Evolutionary conservation across 2,888 invertebrate species (phyloP), one percentile per base, ranked within the genome.

Genomic region (Heliconius ismenius): DNA sequence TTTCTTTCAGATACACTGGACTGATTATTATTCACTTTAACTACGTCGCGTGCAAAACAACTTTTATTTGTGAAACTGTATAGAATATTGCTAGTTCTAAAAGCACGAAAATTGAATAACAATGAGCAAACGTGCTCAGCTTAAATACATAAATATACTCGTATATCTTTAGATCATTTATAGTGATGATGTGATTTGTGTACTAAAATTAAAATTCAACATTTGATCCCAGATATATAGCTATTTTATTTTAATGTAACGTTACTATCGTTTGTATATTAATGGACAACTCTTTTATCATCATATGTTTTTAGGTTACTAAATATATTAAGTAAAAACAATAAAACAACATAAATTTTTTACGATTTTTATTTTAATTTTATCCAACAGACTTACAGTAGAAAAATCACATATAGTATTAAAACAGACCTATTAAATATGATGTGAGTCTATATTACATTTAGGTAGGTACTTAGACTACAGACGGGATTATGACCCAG

Each of bases 401-500:
- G 84, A 91, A 92, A 85, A 94, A 92, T 94, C 94, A 94, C 94
- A 94, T 92, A 93, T 90, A 91, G 89, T 92, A 92, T 92, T 89
- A 91, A 93, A 82, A 94, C 90, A 93, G 91, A 91, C 92, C 90
- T 94, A 94, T 94, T 93, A 91, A 93, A 94, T 93, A 94, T 92
- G 87, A 94, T 94, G 94, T 93, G 94, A 92, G 89, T 92, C 93
- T 95, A 93, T 94, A 94, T 94, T 94, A 95, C 92, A 94, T 91
- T 89, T 91, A 89, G 89, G 91, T 92, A 94, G 92, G 89, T 91
- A 92, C 94, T 94, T 94, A 94, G 84, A 90, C 95, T 94, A 94
- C 89, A 88, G 88, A 88, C 92, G 94, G 94, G 95, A 94, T 93
- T 94, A 88, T 88, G 87, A 94, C 93, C 94, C 93, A 93, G 92